A percentile compares a stretch with the other conserved stretches of the same genome.
Conservation (phyloP, 2,888 invertebrate genomes). For the Dyspetes luteomarginatus region DNA sequence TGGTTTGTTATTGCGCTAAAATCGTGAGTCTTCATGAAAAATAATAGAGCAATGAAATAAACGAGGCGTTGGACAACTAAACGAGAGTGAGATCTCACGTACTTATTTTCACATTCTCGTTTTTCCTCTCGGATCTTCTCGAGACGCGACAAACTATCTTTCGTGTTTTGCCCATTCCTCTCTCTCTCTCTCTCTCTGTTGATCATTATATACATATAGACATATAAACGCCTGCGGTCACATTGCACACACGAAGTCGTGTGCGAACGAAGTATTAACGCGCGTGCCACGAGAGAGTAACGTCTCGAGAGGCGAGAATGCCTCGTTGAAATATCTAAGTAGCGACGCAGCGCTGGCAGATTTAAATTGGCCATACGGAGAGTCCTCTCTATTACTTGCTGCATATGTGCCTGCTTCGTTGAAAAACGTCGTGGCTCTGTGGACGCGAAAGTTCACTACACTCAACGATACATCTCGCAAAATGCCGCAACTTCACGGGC, state of each 20-base stretch:
- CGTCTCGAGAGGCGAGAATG: conserved; percentile 55
- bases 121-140: conserved; percentile 22
- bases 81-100: conserved; percentile 44
- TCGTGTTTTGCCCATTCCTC: conserved; percentile 45
- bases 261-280: conserved; percentile 36
- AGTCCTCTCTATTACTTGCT: conserved; percentile 30
- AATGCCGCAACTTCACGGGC: background rate
- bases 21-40: conserved; percentile 34
- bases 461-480: conserved; percentile 39
- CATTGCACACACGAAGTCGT: background rate
- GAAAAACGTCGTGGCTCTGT: conserved; percentile 54
- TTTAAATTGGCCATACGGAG: conserved; percentile 63
- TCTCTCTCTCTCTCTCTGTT: background rate
- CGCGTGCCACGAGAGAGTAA: conserved; percentile 46
- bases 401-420: conserved; percentile 52
- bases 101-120: conserved; percentile 32
- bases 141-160: conserved; percentile 50
- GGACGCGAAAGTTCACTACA: conserved; percentile 57
- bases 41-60: conserved; percentile 55
- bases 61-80: conserved; percentile 62
- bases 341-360: conserved; percentile 64
- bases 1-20: background rate
- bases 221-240: background rate
- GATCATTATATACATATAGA: background rate
- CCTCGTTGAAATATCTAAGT: conserved; percentile 66